Base-by-base conservation (phyloP, 2,888 invertebrate genomes). In the Dione vanillae region DNA sequence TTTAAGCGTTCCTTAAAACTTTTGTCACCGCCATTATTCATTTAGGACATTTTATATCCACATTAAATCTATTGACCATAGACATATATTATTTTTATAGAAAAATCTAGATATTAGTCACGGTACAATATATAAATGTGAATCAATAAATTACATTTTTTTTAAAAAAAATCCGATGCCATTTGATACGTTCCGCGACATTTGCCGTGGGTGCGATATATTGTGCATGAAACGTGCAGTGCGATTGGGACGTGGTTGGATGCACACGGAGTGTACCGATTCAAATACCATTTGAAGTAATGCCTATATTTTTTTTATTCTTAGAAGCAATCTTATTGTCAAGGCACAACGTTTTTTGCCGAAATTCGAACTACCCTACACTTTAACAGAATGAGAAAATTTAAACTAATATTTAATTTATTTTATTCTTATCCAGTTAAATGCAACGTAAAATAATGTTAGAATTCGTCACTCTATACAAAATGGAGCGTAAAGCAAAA, bases 121-220 rank as follows among this genome's bases (percentile, higher is more conserved):
- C 84, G 88, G 86, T 83, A 56, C 54, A 35, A 14, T 67, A 27
- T 27, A 51, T 27, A 41, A 49, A 67, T 67, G 67, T 35, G 41
- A 40, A 79, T 82, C 82, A 83, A 90, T 91, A 90, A 90, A 90
- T 89, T 80, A 82, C 84, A 83, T 75, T 83, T 90, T 88, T 88
- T 91, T 83, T 81, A 89, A 89, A 90, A 85, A 85, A 83, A 82
- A 81, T 14, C 65, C 59, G 70, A 66, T 65, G 70, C 65, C 56
- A 62, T 64, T 87, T 82, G 85, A 89, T 88, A 88, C 86, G 92
- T 92, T 90, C 86, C 90, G 87, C 83, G 78, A 89, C 92, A 90
- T 91, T 92, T 87, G 82, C 74, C 81, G 80, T 83, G 84, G 83
- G 79, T 82, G 82, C 84, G 83, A 85, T 88, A 87, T 87, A 89